Conservation (phyloP, 2,888 invertebrate genomes). For the Aelia acuminata region DNA sequence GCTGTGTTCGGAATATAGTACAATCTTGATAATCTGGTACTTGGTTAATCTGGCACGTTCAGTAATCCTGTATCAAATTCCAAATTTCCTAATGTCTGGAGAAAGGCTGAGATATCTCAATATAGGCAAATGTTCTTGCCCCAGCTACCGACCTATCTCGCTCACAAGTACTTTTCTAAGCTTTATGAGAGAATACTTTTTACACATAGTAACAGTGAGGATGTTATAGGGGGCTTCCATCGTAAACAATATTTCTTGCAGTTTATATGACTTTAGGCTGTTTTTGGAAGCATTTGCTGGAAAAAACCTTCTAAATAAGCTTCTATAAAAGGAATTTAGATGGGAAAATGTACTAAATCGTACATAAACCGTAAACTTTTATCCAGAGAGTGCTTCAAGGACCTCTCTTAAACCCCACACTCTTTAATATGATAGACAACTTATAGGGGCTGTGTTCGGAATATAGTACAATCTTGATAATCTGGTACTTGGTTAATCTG, state of each 20-base stretch:
- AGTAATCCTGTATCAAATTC: not conserved
- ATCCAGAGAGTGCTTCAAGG: not conserved
- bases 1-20: no score
- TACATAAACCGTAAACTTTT: not conserved
- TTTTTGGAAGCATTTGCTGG: not conserved
- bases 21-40: no score
- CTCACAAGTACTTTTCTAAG: not conserved
- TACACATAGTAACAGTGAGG: not conserved
- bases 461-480: no score
- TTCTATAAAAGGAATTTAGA: not conserved
- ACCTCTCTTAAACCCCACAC: no score
- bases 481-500: no score
- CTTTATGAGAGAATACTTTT: not conserved
- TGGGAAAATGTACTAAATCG: not conserved
- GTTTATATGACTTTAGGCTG: not conserved
- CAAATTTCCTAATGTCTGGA: not conserved
- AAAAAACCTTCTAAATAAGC: not conserved
- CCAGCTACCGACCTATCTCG: not conserved
- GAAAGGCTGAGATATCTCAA: not conserved
- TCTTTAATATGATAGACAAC: no score
- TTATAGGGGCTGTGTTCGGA: no score
- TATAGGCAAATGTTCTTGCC: not conserved
- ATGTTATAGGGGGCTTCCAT: not conserved
- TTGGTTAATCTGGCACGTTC: no score
- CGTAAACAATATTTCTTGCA: not conserved